Evolutionary conservation across 2,797 vertebrate genomes (phyloP).

Genomic region (Cottoperca gobio): DNA sequence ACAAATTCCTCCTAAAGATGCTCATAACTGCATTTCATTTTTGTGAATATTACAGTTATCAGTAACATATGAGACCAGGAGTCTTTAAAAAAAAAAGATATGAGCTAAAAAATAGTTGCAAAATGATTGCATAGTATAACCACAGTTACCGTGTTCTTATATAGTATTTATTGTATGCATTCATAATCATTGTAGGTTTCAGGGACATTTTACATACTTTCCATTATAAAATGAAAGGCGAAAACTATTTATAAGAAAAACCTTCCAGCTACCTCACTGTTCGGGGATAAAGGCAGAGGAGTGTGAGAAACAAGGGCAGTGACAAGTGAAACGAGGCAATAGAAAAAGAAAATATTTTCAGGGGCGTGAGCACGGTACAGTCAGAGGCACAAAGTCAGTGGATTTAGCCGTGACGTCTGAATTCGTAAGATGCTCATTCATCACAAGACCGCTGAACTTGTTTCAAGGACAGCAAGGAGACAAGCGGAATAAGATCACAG

Average conservation of each 20-base stretch:
- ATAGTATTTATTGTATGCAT: background rate
- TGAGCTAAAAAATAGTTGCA: background rate
- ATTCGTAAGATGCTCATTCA: constrained; percentile 65
- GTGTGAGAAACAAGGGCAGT: constrained; percentile 14
- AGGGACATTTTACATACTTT: background rate
- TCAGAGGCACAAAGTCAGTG: constrained; percentile 43
- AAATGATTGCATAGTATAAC: background rate
- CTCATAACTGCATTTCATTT: constrained; percentile 23
- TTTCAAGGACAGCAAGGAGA: constrained; percentile 75
- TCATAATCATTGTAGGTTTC: background rate
- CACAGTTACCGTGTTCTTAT: background rate
- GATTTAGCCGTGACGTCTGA: constrained; percentile 59
- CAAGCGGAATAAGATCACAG: constrained; percentile 53
- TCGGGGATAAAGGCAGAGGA: background rate
- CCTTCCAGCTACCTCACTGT: background rate
- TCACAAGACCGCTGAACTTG: constrained; percentile 57
- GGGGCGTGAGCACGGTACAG: constrained; percentile 20
- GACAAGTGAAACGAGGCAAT: constrained; percentile 25
- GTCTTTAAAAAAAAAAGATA: background rate
- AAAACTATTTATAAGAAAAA: background rate
- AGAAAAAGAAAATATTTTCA: constrained; percentile 43
- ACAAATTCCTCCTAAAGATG: constrained; percentile 10
- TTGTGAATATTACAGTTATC: constrained; percentile 29
- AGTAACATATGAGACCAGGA: background rate
- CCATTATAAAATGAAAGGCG: background rate